These are phyloP conservation scores for Halcyon leucocephala DNA, from an alignment of 2,797 vertebrate species.

Conservation along the genomic window DNA sequence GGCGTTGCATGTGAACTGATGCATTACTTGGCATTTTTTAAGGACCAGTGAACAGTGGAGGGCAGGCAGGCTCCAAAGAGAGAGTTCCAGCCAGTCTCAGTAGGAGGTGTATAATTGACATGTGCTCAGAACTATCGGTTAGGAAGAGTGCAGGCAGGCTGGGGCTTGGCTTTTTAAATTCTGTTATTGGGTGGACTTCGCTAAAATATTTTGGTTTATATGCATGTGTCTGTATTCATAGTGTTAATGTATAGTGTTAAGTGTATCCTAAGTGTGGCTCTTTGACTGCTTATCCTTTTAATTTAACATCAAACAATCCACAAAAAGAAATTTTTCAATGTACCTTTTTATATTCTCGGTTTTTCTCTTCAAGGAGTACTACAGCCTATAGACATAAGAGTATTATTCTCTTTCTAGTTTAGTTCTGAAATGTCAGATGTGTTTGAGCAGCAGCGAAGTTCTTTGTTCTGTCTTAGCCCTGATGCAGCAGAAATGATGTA, in stretches of 20 bases:
- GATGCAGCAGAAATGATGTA: background rate
- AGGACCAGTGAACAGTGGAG: background rate
- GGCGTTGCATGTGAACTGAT: background rate
- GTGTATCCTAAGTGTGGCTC: background rate
- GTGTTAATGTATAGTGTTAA: background rate
- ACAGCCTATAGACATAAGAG: background rate
- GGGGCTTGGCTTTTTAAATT: background rate
- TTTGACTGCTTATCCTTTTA: background rate
- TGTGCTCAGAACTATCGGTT: background rate
- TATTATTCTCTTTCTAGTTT: background rate
- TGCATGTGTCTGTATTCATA: background rate
- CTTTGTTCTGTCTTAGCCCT: background rate
- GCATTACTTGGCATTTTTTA: background rate
- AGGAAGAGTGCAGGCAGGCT: background rate
- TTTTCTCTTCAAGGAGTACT: background rate
- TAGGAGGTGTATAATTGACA: background rate
- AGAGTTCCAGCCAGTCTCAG: background rate
- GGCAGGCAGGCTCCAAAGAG: background rate
- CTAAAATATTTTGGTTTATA: background rate
- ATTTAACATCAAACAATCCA: background rate
- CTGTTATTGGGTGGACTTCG: background rate
- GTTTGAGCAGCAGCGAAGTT: background rate
- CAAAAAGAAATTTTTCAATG: background rate
- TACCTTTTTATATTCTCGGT: background rate
- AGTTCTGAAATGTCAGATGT: background rate